Evolutionary conservation across 2,113 vertebrate genomes (phyloP).

Genomic region (Festucalex cinctus): DNA sequence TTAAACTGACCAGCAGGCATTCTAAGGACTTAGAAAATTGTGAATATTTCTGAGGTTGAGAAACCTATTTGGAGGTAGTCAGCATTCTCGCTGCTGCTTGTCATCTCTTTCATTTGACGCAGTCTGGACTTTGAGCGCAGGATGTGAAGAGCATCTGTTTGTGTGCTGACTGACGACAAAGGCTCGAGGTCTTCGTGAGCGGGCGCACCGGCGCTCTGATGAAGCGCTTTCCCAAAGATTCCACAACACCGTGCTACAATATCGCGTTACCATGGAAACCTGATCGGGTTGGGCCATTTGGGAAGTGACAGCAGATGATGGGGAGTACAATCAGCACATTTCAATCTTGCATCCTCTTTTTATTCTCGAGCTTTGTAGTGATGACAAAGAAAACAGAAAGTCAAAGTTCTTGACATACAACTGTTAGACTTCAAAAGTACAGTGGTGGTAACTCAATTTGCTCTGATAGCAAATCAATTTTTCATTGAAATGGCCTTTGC

Average conservation of each 20-base stretch:
- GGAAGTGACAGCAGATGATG: slow-evolving; percentile 24
- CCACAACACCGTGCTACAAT: slow-evolving; percentile 60
- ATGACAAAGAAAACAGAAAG: neutral
- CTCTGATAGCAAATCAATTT: too few relatives aligned
- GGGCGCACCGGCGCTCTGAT: slow-evolving; percentile 21
- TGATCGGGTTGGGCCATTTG: neutral
- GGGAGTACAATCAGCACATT: neutral
- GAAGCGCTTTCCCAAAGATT: slow-evolving; percentile 44
- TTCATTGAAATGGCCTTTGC: too few relatives aligned
- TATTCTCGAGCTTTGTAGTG: neutral
- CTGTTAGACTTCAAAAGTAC: neutral
- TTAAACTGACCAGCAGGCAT: neutral
- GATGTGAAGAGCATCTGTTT: slow-evolving; percentile 51
- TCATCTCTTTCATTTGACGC: slow-evolving; percentile 45
- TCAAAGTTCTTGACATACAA: neutral
- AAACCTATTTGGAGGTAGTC: slow-evolving; percentile 36
- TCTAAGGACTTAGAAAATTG: neutral
- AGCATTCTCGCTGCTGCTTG: slow-evolving; percentile 26
- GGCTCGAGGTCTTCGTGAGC: slow-evolving; percentile 24
- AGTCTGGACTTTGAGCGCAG: slow-evolving; percentile 46
- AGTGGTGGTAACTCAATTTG: too few relatives aligned
- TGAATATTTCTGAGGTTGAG: slow-evolving; percentile 21
- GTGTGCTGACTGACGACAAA: slow-evolving; percentile 33
- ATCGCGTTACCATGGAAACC: slow-evolving; percentile 46
- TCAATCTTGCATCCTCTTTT: neutral